Evolutionary conservation across 2,797 vertebrate species (phyloP).

Genomic region (Mus caroli): DNA sequence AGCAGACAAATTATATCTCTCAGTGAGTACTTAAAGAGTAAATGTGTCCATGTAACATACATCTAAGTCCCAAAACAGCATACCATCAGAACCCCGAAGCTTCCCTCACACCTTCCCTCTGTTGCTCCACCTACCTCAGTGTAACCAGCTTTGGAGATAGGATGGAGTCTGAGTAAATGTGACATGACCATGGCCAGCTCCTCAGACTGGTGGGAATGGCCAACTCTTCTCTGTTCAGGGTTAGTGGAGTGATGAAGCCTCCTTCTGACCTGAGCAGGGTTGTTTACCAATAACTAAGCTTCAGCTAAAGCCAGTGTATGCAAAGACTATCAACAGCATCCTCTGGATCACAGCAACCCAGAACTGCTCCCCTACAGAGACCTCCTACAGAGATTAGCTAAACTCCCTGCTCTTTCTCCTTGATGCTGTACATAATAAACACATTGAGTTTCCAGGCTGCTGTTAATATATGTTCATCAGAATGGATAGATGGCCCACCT

Average conservation of each 20-base stretch:
- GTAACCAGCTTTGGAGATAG: neutral
- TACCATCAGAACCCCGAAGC: neutral
- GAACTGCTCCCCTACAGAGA: neutral
- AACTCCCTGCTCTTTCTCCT: neutral
- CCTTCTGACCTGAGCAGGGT: neutral
- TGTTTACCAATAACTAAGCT: neutral
- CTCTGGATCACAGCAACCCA: neutral
- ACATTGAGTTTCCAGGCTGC: neutral
- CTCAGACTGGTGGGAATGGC: neutral
- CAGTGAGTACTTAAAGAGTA: neutral
- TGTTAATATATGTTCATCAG: neutral
- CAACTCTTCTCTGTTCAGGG: neutral
- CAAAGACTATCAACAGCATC: neutral
- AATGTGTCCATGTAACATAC: neutral
- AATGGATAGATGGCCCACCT: neutral
- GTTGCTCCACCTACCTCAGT: fast-evolving
- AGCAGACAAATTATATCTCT: neutral
- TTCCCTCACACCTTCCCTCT: neutral
- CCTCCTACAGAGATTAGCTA: neutral
- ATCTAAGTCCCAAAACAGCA: neutral
- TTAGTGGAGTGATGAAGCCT: neutral
- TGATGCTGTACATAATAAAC: neutral
- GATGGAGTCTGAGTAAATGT: neutral
- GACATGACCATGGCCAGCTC: neutral
- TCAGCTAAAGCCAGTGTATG: neutral